Evolutionary conservation across 1,140 invertebrate species (phyloP), one percentile per base, ranked within the genome.

Genomic region (Neotoxoptera formosana): DNA sequence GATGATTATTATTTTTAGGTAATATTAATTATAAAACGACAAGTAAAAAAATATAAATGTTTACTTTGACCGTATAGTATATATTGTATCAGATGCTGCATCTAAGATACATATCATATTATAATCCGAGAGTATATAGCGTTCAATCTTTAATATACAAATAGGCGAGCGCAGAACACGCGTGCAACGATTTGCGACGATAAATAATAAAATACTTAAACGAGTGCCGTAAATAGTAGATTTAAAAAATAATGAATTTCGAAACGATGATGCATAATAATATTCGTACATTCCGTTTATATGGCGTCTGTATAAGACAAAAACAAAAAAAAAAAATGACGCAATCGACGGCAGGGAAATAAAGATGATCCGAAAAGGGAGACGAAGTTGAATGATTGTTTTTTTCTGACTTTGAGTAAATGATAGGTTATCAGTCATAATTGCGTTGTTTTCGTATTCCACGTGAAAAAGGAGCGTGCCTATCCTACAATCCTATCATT

Each of bases 371-470:
- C 8, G 41, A 25, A 47, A 41, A 30, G 23, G 25, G 23, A 86
- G 23, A 41, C 25, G 41, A 86, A 47, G 14, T 25, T 48, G 84
- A 86, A 86, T 86, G 23, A 86, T 86, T 47, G 84, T 47, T 86
- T 86, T 47, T 41, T 53, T 53, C 20, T 86, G 45, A 86, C 84
- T 86, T 47, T 47, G 25, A 86, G 41, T 86, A 86, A 86, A 86
- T 86, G 36, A 86, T 86, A 47, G 84, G 84, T 47, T 86, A 86
- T 76, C 60, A 76, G 84, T 41, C 36, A 47, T 86, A 86, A 86
- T 86, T 86, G 41, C 45, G 41, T 86, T 86, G 17, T 86, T 86
- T 86, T 86, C n/a, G 30, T 86, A 47, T n/a, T 45, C 11, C 30
- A 47, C 23, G 23, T 41, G 36, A 53, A 41, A 47, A 86, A 30